A percentile compares a stretch with the other conserved stretches of the same genome.
Evolutionary conservation across 1,140 invertebrate genomes (phyloP).

Genomic region (Carposina sasakii): DNA sequence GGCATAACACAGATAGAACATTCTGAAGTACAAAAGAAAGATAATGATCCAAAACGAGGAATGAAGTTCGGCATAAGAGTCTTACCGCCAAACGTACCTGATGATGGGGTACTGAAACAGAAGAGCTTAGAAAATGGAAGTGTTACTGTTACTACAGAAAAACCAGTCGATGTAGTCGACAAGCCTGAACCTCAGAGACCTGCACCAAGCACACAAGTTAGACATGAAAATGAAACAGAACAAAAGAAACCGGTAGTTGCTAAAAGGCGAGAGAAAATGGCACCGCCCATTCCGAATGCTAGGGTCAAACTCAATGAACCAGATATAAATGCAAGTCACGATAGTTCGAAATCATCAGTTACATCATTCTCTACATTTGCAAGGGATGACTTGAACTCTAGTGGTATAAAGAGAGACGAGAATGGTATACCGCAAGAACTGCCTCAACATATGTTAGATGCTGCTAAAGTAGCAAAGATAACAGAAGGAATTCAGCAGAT

Average conservation of each 20-base stretch:
- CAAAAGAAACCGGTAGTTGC: conserved; percentile 67
- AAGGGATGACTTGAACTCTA: conserved; percentile 67
- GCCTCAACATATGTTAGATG: conserved; percentile 80
- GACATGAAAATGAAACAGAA: conserved; percentile 58
- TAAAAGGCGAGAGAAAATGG: conserved; percentile 67
- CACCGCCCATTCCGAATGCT: conserved; percentile 66
- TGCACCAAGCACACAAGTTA: conserved; percentile 44
- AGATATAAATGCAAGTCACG: conserved; percentile 37
- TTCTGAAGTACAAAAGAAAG: conserved; percentile 57
- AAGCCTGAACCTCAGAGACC: conserved; percentile 53
- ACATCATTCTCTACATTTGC: conserved; percentile 39
- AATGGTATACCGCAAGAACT: conserved; percentile 77
- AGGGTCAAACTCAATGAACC: conserved; percentile 47
- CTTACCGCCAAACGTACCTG: conserved; percentile 71
- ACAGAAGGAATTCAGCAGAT: conserved; percentile 74
- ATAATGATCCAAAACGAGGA: conserved; percentile 68
- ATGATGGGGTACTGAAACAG: conserved; percentile 64
- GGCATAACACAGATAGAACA: conserved; percentile 53
- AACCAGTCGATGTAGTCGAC: conserved; percentile 70
- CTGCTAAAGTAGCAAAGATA: conserved; percentile 78
- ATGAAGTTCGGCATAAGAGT: conserved; percentile 83
- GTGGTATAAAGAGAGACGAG: conserved; percentile 74
- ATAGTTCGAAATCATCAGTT: conserved; percentile 44
- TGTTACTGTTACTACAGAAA: conserved; percentile 55
- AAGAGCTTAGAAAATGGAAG: conserved; percentile 68